Conservation (phyloP, 2,888 invertebrate species). For the Pogonocherus hispidulus region DNA sequence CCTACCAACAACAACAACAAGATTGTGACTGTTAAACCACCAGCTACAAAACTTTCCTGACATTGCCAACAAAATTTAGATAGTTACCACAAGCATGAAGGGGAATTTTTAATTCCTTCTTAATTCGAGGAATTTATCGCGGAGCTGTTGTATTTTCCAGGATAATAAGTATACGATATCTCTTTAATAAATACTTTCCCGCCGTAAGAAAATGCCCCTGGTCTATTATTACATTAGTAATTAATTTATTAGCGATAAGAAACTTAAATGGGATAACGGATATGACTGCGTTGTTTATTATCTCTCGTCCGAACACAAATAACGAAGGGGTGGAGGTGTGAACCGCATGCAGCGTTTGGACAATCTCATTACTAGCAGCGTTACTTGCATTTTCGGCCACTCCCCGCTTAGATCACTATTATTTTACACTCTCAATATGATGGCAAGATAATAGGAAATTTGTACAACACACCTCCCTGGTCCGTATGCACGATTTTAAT, state of each 20-base stretch:
- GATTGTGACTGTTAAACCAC: too few relatives aligned
- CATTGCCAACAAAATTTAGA: too few relatives aligned
- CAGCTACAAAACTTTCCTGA: too few relatives aligned
- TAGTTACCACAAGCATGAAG: too few relatives aligned
- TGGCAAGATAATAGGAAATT: conserved; percentile 57
- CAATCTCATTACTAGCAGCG: conserved; percentile 67
- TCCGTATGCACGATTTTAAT: conserved; percentile 53
- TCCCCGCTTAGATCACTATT: conserved; percentile 53
- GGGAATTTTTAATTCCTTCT: too few relatives aligned
- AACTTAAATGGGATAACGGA: conserved; percentile 36
- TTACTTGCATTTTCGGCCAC: conserved; percentile 66
- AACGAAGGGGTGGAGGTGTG: conserved; percentile 65
- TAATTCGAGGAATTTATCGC: too few relatives aligned
- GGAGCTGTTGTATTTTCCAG: too few relatives aligned
- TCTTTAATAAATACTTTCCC: too few relatives aligned
- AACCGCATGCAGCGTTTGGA: conserved; percentile 65
- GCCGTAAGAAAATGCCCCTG: too few relatives aligned
- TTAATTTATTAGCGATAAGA: conserved; percentile 39
- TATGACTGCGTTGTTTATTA: conserved; percentile 39
- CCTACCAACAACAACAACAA: too few relatives aligned
- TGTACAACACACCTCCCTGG: conserved; percentile 54
- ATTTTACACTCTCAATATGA: conserved; percentile 50
- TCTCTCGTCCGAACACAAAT: conserved; percentile 38
- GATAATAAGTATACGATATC: too few relatives aligned
- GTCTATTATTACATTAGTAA: conserved; percentile 31